These are phyloP conservation scores for Cyprinodon variegatus DNA, from an alignment of 2,113 vertebrate genomes.

Conservation along the genomic window DNA sequence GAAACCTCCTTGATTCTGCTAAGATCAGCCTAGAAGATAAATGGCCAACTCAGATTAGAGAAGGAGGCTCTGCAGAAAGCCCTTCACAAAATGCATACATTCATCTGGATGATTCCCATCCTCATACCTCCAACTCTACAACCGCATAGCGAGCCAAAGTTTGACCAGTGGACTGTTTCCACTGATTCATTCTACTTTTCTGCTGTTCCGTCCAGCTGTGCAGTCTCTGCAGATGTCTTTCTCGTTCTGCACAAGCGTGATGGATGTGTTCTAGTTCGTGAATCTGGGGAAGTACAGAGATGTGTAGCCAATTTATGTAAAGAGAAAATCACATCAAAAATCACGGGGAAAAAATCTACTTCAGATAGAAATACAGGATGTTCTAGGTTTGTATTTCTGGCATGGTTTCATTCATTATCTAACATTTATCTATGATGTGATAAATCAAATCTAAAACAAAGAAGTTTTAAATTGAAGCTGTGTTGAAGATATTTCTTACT, in stretches of 20 bases:
- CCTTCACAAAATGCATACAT: background rate
- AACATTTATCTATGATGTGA: background rate
- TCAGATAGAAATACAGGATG: background rate
- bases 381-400: background rate
- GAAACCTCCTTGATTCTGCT: conserved; percentile 75
- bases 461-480: background rate
- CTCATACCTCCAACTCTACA: conserved; percentile 84
- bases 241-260: conserved; percentile 80
- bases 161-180: conserved; percentile 77
- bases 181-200: conserved; percentile 73
- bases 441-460: background rate
- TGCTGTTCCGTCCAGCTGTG: conserved; percentile 79
- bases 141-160: conserved; percentile 75
- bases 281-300: conserved; percentile 72
- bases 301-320: background rate
- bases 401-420: background rate
- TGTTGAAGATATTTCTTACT: too few relatives aligned
- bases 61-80: background rate
- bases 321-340: background rate
- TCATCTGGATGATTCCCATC: background rate
- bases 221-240: conserved; percentile 79
- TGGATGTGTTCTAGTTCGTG: conserved; percentile 79
- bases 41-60: background rate
- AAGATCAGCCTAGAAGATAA: conserved; percentile 77
- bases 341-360: background rate